These are phyloP conservation scores for Buathra laborator DNA, from an alignment of 2,888 invertebrate species.

Conservation along the genomic window DNA sequence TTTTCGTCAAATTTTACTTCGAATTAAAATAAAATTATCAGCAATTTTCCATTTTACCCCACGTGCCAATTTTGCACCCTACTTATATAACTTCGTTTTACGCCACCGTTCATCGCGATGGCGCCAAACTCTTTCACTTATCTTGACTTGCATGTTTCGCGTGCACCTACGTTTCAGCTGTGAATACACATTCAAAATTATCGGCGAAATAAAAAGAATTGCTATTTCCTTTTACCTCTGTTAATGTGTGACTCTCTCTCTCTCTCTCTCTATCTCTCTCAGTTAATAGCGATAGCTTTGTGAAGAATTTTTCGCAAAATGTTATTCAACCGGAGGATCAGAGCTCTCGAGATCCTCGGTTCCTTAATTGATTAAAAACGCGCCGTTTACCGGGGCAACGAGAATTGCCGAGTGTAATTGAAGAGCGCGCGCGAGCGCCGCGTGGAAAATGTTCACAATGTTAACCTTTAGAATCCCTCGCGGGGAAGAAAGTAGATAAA, in stretches of 20 bases:
- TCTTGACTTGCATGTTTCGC: constrained; percentile 20
- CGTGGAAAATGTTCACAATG: constrained; percentile 31
- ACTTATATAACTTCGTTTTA: not conserved
- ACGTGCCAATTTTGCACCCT: too few relatives aligned
- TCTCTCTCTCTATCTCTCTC: too few relatives aligned
- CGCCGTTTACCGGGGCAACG: not conserved
- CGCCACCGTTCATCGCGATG: constrained; percentile 40
- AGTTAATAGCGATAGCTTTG: too few relatives aligned
- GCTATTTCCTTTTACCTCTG: not conserved
- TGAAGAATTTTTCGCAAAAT: not conserved
- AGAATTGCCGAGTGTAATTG: constrained; percentile 19
- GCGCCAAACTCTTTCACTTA: constrained; percentile 48
- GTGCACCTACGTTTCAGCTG: not conserved
- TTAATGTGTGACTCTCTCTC: not conserved
- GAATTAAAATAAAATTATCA: too few relatives aligned
- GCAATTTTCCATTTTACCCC: too few relatives aligned
- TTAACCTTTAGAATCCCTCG: constrained; percentile 36
- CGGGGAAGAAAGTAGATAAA: constrained; percentile 2
- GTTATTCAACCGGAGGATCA: constrained; percentile 10
- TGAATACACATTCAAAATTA: constrained; percentile 25
- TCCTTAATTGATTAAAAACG: constrained; percentile 56
- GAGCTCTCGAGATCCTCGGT: constrained; percentile 1
- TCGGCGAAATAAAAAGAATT: not conserved
- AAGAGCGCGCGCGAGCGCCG: not conserved
- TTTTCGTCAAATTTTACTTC: too few relatives aligned